phyloP scores from a whole-genome alignment of 2,797 vertebrate genomes.

The Darevskia nairensis region DNA sequence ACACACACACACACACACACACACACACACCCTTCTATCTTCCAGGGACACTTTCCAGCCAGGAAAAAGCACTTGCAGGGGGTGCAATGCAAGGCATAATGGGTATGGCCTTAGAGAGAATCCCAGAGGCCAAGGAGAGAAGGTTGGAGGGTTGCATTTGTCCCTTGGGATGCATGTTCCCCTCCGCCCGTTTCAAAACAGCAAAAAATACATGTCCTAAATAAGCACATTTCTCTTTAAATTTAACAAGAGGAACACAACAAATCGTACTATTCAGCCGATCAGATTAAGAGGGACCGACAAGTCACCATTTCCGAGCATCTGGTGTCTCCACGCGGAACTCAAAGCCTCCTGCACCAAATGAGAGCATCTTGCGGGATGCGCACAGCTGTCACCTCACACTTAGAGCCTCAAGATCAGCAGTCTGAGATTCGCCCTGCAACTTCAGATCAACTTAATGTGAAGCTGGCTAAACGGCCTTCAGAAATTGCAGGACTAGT shows the following conservation, averaged over 20 bases:
- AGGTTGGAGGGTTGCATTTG: too few species aligned
- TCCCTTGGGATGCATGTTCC: too few species aligned
- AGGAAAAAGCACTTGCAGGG: too few species aligned
- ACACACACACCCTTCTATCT: too few species aligned
- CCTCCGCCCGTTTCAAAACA: too few species aligned
- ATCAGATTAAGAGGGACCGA: slow-evolving; percentile 33
- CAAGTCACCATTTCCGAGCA: slow-evolving; percentile 45
- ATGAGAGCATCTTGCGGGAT: neutral
- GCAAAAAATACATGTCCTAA: too few species aligned
- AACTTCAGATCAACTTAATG: neutral
- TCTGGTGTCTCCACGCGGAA: slow-evolving; percentile 54
- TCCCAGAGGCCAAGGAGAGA: too few species aligned
- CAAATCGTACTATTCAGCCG: neutral
- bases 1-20: too few species aligned
- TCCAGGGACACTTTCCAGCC: too few species aligned
- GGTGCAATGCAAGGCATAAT: too few species aligned
- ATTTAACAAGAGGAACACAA: neutral
- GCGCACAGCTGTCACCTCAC: neutral
- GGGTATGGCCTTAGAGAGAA: too few species aligned
- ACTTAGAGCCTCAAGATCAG: neutral
- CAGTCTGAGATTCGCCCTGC: neutral
- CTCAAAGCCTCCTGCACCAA: slow-evolving; percentile 45
- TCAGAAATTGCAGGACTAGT: neutral
- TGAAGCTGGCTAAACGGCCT: neutral
- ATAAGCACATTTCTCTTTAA: neutral